Evolutionary conservation across 2,888 invertebrate genomes (phyloP), one percentile per base, ranked within the genome.

Genomic region (Lomographa bimaculata): DNA sequence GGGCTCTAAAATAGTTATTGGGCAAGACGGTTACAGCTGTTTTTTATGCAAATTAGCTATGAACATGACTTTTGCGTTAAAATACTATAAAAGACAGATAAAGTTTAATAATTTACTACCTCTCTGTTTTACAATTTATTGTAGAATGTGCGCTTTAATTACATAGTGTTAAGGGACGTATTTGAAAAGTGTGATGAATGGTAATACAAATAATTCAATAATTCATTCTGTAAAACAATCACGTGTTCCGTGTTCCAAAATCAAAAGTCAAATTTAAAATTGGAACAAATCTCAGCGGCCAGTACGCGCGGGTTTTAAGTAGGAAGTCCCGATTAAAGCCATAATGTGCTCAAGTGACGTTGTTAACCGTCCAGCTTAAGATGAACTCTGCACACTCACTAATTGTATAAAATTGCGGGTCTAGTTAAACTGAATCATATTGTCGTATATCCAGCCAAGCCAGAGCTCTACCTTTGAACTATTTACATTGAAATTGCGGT

Each of bases 261-360:
- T 68, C 70, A 64, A 65, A 69, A 41, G 25, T 41, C 64, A 61
- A 69, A 65, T 76, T 79, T 68, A 64, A 81, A 84, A 86, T 77
- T 83, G 82, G 79, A 78, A 82, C 84, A 86, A 86, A 86, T 86
- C 85, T 84, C 81, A 63, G 81, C 74, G 71, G 60, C 74, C 46
- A 61, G 65, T 63, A 53, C 66, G 71, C 71, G 62, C 61, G 53
- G 60, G 58, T 64, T 68, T 66, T 86, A 87, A 86, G 84, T 84
- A 87, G 86, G 86, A 87, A 85, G 85, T 87, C 72, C 84, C 85
- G 76, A 85, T 86, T 87, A 76, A 71, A 64, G 17, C 63, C 70
- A 69, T 85, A 86, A 86, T 86, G 73, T 65, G 84, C 85, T 87
- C 84, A 86, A 86, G 85, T 85, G 83, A 78, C 72, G 75, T 72